Conservation (phyloP, 2,113 vertebrate species). For the Chiloscyllium plagiosum region DNA sequence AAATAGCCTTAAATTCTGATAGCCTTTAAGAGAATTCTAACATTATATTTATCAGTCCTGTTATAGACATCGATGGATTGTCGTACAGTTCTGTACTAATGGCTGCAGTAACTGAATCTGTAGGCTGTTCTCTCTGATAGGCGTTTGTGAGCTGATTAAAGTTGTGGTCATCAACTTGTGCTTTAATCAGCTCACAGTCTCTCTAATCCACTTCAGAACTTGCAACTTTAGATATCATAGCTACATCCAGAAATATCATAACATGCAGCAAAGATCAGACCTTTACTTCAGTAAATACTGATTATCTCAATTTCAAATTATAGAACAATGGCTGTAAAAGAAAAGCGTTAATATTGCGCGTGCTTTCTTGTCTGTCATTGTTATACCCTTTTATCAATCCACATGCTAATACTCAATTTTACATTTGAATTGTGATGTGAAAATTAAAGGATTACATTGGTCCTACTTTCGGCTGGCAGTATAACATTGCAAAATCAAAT, state of each 20-base stretch:
- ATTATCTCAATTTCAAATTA: not conserved
- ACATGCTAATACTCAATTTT: not conserved
- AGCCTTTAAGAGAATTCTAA: not conserved
- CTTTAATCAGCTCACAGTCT: not conserved
- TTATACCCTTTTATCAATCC: not conserved
- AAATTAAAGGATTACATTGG: not conserved
- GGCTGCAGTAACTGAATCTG: not conserved
- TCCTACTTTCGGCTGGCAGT: not conserved
- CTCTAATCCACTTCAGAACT: not conserved
- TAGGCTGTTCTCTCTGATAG: not conserved
- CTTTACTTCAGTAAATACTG: not conserved
- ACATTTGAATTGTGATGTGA: not conserved
- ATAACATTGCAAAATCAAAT: not conserved
- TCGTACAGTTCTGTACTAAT: not conserved
- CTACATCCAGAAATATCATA: not conserved
- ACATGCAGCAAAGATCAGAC: not conserved
- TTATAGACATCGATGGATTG: not conserved
- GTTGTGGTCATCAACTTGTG: not conserved
- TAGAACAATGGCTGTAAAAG: not conserved
- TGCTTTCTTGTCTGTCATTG: not conserved
- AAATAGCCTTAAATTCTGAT: not conserved
- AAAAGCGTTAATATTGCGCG: not conserved
- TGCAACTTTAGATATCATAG: conserved; percentile 5
- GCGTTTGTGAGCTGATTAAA: not conserved
- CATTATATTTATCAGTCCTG: not conserved